Conservation (phyloP, 2,113 vertebrate genomes). For the Oreochromis spilurus region DNA sequence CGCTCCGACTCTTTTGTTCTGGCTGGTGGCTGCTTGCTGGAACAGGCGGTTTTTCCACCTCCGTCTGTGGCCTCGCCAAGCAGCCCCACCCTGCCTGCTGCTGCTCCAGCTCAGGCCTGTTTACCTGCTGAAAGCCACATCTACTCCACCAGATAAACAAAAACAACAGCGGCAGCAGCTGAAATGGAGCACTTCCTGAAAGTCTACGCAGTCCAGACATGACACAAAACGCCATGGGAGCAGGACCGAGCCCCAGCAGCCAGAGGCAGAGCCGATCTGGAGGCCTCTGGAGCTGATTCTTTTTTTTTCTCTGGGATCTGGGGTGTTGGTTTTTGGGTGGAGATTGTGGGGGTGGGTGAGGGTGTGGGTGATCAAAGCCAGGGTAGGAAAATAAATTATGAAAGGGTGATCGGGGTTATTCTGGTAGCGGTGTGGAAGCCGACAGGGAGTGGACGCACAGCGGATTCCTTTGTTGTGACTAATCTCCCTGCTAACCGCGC, state of each 20-base stretch:
- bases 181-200: not conserved
- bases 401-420: not conserved
- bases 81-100: conserved; percentile 59
- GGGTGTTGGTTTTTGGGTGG: conserved; percentile 7
- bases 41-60: not conserved
- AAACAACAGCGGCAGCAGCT: not conserved
- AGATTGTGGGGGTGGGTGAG: not conserved
- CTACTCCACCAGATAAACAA: not conserved
- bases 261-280: not conserved
- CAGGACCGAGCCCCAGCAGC: not conserved
- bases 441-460: conserved; percentile 43
- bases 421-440: not conserved
- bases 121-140: conserved; percentile 1
- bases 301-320: not conserved
- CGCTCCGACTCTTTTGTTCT: not conserved
- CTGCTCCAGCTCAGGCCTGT: not conserved
- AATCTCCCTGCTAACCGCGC: conserved; percentile 37
- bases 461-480: conserved; percentile 72
- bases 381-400: not conserved
- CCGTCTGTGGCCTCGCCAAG: conserved; percentile 20
- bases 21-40: not conserved
- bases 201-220: not conserved
- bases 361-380: not conserved
- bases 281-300: not conserved
- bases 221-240: not conserved